Conservation (phyloP, 2,113 vertebrate genomes). For the Sturnira hondurensis region DNA sequence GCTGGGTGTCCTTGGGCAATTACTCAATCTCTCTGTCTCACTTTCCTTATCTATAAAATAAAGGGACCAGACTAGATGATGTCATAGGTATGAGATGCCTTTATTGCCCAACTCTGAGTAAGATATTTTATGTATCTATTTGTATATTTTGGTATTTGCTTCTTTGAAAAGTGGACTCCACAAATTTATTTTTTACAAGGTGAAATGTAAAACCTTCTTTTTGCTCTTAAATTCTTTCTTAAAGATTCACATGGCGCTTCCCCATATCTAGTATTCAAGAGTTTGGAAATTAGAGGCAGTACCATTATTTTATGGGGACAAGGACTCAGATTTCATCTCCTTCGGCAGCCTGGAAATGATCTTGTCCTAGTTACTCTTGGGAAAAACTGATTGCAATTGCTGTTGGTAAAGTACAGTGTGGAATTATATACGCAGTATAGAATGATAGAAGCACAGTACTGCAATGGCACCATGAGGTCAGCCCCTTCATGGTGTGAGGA, state of each 20-base stretch:
- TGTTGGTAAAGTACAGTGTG: not conserved
- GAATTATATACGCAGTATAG: not conserved
- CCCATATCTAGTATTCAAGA: not conserved
- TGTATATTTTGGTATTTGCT: not conserved
- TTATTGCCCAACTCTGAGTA: not conserved
- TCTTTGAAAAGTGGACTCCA: not conserved
- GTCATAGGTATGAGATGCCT: not conserved
- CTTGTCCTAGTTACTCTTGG: not conserved
- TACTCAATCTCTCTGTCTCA: not conserved
- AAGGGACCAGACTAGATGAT: not conserved
- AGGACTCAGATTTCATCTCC: not conserved
- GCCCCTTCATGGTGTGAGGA: not conserved
- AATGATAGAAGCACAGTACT: not conserved
- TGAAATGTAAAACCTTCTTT: not conserved
- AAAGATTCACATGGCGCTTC: not conserved
- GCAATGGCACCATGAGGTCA: not conserved
- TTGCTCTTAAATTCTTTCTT: not conserved
- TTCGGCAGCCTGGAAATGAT: not conserved
- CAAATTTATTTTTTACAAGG: not conserved
- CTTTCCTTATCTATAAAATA: not conserved
- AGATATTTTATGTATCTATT: not conserved
- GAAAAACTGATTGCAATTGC: not conserved
- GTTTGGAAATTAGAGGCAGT: conserved; percentile 13
- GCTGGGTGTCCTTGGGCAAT: conserved; percentile 17
- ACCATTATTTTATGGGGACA: not conserved